Conservation (phyloP, 2,797 vertebrate species). For the Xenopus petersii region DNA sequence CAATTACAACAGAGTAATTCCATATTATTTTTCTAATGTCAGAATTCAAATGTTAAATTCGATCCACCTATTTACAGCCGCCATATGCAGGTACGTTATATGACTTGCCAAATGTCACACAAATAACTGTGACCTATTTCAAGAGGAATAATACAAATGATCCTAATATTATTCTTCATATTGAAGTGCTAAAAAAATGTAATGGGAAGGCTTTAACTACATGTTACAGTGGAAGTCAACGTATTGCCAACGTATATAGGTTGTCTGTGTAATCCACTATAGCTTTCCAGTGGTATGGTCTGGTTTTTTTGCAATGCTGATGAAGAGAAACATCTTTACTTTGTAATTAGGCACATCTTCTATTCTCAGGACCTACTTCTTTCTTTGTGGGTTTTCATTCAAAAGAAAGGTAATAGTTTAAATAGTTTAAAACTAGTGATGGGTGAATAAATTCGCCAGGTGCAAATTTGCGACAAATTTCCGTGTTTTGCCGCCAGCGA, state of each 20-base stretch:
- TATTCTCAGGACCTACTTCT: too few relatives aligned
- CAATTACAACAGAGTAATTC: slow-evolving; percentile 42
- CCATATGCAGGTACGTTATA: slow-evolving; percentile 34
- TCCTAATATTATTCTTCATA: slow-evolving; percentile 6
- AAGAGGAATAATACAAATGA: slow-evolving; percentile 29
- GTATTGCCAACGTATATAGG: not conserved
- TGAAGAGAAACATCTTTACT: too few relatives aligned
- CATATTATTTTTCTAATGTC: slow-evolving; percentile 46
- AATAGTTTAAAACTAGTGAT: too few relatives aligned
- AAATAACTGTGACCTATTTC: slow-evolving; percentile 21
- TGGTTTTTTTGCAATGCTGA: too few relatives aligned
- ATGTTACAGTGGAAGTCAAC: not conserved
- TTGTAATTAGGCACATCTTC: too few relatives aligned
- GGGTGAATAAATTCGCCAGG: too few relatives aligned
- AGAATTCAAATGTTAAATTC: slow-evolving; percentile 43
- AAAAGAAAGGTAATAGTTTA: too few relatives aligned
- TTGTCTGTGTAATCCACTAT: not conserved
- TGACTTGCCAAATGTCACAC: slow-evolving; percentile 41
- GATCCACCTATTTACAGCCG: slow-evolving; percentile 38
- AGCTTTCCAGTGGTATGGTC: too few relatives aligned
- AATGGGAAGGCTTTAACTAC: not conserved
- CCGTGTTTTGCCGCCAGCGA: too few relatives aligned
- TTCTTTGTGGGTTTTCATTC: too few relatives aligned
- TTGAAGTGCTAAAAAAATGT: not conserved
- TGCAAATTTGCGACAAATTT: too few relatives aligned